phyloP scores from a whole-genome alignment of 2,113 vertebrate species.

The Dromas ardeola region DNA sequence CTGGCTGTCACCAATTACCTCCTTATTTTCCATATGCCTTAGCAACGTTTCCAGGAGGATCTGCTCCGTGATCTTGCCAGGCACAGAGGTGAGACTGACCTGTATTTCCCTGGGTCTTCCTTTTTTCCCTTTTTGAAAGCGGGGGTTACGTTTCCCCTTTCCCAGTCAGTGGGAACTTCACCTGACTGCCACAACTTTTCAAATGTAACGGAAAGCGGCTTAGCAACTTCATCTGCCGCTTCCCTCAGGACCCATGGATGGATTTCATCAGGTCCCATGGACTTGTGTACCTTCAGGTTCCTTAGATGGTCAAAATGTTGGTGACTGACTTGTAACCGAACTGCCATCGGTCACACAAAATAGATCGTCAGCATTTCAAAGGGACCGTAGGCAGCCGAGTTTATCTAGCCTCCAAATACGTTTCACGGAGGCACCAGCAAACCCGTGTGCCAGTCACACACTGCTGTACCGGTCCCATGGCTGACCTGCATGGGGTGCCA shows the following conservation, averaged over 20 bases:
- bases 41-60: background rate
- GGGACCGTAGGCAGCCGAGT: background rate
- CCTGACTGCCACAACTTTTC: background rate
- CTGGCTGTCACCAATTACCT: background rate
- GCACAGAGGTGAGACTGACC: background rate
- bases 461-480: fast-evolving
- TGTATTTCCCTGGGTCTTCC: background rate
- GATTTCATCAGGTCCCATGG: background rate
- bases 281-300: background rate
- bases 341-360: background rate
- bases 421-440: background rate
- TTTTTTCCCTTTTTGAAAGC: background rate
- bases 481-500: background rate
- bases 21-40: background rate
- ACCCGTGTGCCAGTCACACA: background rate
- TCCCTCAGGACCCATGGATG: background rate
- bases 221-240: background rate
- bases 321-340: background rate
- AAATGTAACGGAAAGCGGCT: background rate
- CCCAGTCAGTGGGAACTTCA: background rate
- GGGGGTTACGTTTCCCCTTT: background rate
- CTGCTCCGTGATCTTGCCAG: background rate
- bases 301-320: background rate
- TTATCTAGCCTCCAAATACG: background rate
- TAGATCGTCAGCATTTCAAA: background rate